Base-by-base conservation (phyloP, 2,113 vertebrate genomes). In the Saiga tatarica region DNA sequence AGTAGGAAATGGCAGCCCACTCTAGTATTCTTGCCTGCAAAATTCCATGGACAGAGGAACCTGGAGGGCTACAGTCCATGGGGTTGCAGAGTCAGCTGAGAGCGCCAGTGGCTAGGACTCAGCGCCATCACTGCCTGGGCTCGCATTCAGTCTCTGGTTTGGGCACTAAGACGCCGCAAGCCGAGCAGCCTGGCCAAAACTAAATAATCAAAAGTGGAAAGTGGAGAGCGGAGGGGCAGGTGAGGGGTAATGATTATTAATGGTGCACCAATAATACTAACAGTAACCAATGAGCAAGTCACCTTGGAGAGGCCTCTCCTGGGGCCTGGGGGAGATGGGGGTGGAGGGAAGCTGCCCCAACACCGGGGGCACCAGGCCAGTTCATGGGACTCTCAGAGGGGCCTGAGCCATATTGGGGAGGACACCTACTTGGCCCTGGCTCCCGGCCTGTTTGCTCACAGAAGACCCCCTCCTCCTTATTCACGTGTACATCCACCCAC, bases 401-500 rank as follows among this genome's bases (percentile, higher is more conserved):
- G 23, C 45, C 52, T 3, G 92, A 9, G 15, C 60, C 59, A 9
- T 25, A 6, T 0, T 19, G 5, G 2, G 23, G 52, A 42, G 25
- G n/a, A 16, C 59, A 14, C 33, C n/a, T 4, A 15, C 92, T 60
- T 1, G 1, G 39, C 30, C 33, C 10, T 16, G 13, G 39, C 14
- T 19, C 50, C 4, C 0, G 6, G 92, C 17, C 45, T 23, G 9
- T 16, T 62, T 57, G n/a, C 26, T 21, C 59, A 47, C 25, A 17
- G 55, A 19, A 47, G 59, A 11, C 7, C 7, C 47, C 19, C 42
- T 87, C 42, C 62, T 23, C 0, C 57, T 16, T 17, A 5, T 5
- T 76, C 2, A 13, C 2, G 7, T 4, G 15, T 8, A 3, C 11
- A 9, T 1, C 15, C 16, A 28, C n/a, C 36, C 47, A 5, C 0